Conservation (phyloP, 2,888 invertebrate genomes). For the Calameuta idolon region DNA sequence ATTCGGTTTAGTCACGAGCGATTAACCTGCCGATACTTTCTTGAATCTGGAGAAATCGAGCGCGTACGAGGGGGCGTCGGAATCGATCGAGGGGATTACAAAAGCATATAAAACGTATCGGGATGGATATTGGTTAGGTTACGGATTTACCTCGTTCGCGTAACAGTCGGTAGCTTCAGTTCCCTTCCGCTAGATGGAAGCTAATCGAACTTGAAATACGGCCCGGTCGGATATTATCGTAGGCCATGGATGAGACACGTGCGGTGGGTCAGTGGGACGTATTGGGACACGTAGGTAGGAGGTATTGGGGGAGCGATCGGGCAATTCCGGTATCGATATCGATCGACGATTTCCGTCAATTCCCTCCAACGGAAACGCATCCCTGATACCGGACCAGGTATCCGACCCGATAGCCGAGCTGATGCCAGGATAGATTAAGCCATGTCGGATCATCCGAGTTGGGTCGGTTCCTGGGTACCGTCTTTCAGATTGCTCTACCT, state of each 20-base stretch:
- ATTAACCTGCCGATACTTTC: too few species aligned
- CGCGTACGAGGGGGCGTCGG: background rate
- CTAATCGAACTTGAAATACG: background rate
- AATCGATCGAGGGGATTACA: background rate
- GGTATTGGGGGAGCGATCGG: background rate
- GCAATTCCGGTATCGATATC: background rate
- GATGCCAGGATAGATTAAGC: background rate
- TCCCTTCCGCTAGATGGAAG: background rate
- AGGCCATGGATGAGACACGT: background rate
- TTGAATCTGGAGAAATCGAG: background rate
- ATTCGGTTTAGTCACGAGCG: background rate
- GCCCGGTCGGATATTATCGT: background rate
- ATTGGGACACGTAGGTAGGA: background rate
- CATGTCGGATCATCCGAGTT: background rate
- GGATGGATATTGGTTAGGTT: background rate
- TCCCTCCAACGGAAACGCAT: background rate
- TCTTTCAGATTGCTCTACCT: background rate
- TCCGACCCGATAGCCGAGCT: background rate
- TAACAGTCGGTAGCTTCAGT: background rate
- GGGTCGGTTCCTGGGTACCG: background rate
- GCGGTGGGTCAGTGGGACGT: background rate
- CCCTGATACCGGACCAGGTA: background rate
- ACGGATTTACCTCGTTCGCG: background rate
- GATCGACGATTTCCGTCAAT: background rate
- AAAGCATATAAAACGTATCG: background rate